A percentile compares a stretch with the other conserved stretches of the same genome.
These are phyloP conservation scores for Penelope pileata DNA, from an alignment of 2,113 vertebrate genomes.

Conservation along the genomic window DNA sequence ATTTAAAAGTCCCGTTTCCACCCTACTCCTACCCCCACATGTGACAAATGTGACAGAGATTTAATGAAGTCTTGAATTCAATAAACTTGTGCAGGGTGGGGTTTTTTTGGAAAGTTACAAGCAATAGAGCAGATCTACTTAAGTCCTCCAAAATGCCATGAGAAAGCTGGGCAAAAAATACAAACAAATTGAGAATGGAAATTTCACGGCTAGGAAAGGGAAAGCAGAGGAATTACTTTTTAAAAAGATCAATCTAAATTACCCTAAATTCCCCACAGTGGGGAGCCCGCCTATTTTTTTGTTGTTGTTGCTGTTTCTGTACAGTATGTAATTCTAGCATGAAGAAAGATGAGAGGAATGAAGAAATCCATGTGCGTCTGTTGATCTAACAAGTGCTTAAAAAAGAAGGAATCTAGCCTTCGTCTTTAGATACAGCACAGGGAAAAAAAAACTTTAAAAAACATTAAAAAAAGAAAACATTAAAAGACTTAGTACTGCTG, in stretches of 20 bases:
- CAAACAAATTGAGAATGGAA: background rate
- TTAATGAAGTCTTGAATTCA: background rate
- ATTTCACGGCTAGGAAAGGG: background rate
- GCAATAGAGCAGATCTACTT: background rate
- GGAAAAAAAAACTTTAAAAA: background rate
- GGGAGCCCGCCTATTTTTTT: background rate
- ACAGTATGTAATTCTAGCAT: background rate
- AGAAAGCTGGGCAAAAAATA: rapidly evolving
- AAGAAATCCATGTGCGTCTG: background rate
- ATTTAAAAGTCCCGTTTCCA: background rate
- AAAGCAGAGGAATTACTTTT: background rate
- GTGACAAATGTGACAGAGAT: background rate
- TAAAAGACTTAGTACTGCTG: background rate
- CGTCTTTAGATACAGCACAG: background rate
- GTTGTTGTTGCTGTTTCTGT: background rate
- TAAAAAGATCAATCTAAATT: background rate
- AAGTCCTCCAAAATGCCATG: background rate
- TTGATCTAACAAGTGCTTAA: background rate
- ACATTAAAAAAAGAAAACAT: background rate
- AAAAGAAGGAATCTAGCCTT: background rate
- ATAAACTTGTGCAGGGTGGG: background rate
- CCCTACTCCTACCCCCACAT: background rate
- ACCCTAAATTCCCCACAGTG: background rate
- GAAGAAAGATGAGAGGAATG: background rate
- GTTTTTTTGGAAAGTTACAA: background rate